Base-by-base conservation (phyloP, 2,888 invertebrate species). In the Linnaemya vulpina region DNA sequence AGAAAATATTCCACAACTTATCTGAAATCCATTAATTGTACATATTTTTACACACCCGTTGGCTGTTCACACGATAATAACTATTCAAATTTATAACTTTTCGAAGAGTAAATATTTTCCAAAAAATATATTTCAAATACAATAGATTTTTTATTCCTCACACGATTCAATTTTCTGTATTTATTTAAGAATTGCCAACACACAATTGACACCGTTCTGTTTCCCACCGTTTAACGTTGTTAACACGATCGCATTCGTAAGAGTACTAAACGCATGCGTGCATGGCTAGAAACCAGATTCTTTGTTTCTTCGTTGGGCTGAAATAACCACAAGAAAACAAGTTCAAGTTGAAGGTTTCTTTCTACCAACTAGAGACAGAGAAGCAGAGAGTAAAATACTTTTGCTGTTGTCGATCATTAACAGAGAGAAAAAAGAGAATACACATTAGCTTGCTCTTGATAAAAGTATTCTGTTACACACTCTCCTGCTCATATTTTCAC, bases 281-380 rank as follows among this genome's bases (percentile, higher is more conserved):
- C 55, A 53, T 35, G 17, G 68, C 71, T 13, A 20, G 65, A 85
- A 85, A 85, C 85, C 82, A 85, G 78, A 75, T 81, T 84, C n/a
- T 60, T 25, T 35, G 53, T 51, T 51, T 71, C 51, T 25, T 53
- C 1, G 8, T 11, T 51, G 38, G 67, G 53, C 49, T 75, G 22
- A 71, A 70, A 51, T 62, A 60, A 60, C 60, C 30, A 55, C 49
- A 22, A 62, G 46, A 40, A 73, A 83, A 86, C 74, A 85, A 87
- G 86, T 86, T 85, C 86, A 85, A 86, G 85, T 83, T 83, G 86
- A 87, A 86, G 86, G 87, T 77, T 80, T 76, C 70, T 77, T 80
- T 76, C 70, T 70, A 51, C 10, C 53, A 65, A 71, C 82, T 60
- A 3, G 5, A 55, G 22, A 3, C 35, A 7, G 55, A 46, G 35